Evolutionary conservation across 2,888 invertebrate species (phyloP).

Genomic region (Timema cristinae): DNA sequence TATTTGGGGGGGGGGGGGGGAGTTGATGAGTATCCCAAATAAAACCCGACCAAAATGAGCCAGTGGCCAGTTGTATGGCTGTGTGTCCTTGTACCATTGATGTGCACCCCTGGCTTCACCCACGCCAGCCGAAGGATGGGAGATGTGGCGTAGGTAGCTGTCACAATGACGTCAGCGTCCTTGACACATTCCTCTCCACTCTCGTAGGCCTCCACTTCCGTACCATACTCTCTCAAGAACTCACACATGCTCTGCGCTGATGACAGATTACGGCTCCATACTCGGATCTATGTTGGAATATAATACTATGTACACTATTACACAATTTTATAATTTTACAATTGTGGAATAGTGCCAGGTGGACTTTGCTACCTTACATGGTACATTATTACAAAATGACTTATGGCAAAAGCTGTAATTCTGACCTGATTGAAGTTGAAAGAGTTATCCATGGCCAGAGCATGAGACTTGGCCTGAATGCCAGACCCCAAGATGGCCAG

Average conservation of each 20-base stretch:
- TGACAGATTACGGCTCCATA: constrained; percentile 52
- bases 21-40: too few relatives aligned
- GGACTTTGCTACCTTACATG: not conserved
- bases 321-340: not conserved
- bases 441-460: constrained; percentile 48
- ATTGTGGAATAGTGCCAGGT: too few relatives aligned
- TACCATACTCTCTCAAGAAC: constrained; percentile 36
- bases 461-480: constrained; percentile 50
- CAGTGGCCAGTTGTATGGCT: too few relatives aligned
- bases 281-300: constrained; percentile 41
- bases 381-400: not conserved
- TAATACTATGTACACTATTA: not conserved
- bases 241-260: constrained; percentile 41
- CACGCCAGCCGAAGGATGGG: constrained; percentile 51
- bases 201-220: constrained; percentile 36
- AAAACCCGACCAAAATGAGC: too few relatives aligned
- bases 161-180: constrained; percentile 59
- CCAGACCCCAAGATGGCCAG: constrained; percentile 54
- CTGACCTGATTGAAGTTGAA: constrained; percentile 47
- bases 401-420: constrained; percentile 1
- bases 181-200: constrained; percentile 49
- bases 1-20: too few relatives aligned
- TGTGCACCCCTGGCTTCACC: constrained; percentile 54
- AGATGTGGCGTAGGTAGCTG: constrained; percentile 51
- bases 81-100: constrained; percentile 51